These are phyloP conservation scores for Platycercus adscitus DNA, from an alignment of 2,113 vertebrate species.

Conservation along the genomic window DNA sequence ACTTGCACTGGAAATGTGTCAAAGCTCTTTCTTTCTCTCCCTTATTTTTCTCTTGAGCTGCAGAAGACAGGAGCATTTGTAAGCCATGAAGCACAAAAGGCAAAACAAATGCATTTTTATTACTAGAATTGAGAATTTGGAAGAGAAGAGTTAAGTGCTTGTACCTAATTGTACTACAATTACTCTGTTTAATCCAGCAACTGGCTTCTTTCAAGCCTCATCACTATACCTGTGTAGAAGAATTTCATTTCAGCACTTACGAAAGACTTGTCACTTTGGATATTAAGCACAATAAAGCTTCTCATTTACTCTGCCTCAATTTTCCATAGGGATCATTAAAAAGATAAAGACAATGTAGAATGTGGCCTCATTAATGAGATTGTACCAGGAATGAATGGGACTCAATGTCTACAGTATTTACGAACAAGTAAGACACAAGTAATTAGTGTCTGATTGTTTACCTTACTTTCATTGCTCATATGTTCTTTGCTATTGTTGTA, in stretches of 20 bases:
- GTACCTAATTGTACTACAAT: conserved; percentile 59
- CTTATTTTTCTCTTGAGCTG: conserved; percentile 1
- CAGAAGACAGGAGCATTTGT: conserved; percentile 56
- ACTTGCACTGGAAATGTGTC: conserved; percentile 54
- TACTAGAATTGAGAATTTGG: conserved; percentile 61
- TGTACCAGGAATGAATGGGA: conserved; percentile 33
- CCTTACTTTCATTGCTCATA: neutral
- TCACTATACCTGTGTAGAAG: conserved; percentile 37
- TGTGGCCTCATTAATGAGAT: conserved; percentile 23
- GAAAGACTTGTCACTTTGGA: conserved; percentile 53
- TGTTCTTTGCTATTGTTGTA: neutral
- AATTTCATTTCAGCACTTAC: conserved; percentile 39
- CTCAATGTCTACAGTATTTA: conserved; percentile 51
- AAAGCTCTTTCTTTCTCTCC: conserved; percentile 21
- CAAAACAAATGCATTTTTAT: conserved; percentile 68
- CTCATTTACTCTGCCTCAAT: conserved; percentile 35
- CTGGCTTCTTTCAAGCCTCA: conserved; percentile 52
- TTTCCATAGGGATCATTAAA: conserved; percentile 39
- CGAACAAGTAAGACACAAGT: conserved; percentile 31
- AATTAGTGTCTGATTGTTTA: conserved; percentile 48
- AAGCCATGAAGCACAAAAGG: conserved; percentile 55
- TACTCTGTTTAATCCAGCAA: conserved; percentile 64
- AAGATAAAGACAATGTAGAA: conserved; percentile 38
- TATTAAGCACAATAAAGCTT: conserved; percentile 43
- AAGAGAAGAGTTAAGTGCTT: conserved; percentile 53